Conservation (phyloP, 2,797 vertebrate species). For the Mareca strepera region DNA sequence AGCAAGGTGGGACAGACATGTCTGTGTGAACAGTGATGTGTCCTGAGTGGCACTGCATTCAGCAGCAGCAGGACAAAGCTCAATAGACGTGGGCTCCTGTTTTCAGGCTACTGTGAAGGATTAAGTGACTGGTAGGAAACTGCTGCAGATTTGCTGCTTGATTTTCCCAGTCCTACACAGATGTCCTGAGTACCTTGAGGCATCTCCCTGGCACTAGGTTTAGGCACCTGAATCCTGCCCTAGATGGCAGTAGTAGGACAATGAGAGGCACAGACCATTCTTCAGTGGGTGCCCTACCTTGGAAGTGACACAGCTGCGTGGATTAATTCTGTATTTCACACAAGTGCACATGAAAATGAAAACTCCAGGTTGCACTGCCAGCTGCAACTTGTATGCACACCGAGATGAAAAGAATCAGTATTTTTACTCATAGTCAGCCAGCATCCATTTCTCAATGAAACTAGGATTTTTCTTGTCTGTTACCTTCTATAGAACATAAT, state of each 20-base stretch:
- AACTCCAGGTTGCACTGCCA: neutral
- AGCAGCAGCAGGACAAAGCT: neutral
- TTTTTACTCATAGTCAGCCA: neutral
- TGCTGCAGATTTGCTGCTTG: neutral
- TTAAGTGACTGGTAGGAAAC: neutral
- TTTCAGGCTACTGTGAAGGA: neutral
- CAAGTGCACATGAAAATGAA: neutral
- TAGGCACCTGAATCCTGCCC: slow-evolving; percentile 38
- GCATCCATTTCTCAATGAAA: neutral
- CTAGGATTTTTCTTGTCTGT: neutral
- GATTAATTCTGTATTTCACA: neutral
- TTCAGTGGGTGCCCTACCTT: neutral
- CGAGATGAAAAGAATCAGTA: neutral
- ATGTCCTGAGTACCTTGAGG: neutral
- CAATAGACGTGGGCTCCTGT: neutral
- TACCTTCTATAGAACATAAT: neutral
- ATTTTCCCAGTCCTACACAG: neutral
- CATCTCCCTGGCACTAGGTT: neutral
- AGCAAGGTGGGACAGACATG: neutral
- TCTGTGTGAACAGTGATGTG: neutral
- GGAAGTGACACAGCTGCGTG: neutral
- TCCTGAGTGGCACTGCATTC: neutral
- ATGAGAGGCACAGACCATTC: neutral
- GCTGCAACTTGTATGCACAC: neutral
- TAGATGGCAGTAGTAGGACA: slow-evolving; percentile 60